Evolutionary conservation across 2,797 vertebrate genomes (phyloP).

Genomic region (Coreius guichenoti): DNA sequence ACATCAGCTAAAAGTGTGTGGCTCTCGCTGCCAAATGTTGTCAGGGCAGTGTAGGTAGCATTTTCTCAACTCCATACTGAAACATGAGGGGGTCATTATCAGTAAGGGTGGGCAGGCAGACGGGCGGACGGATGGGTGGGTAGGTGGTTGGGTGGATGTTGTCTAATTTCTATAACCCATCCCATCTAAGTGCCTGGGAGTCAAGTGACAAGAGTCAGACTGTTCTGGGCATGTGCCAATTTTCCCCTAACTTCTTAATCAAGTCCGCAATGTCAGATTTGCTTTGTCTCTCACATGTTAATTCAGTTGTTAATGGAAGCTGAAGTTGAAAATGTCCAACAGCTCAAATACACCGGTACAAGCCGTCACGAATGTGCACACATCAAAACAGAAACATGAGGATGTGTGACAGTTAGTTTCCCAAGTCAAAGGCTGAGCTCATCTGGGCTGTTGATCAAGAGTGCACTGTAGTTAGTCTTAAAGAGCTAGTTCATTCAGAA

Average conservation of each 20-base stretch:
- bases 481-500: not conserved
- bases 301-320: constrained; percentile 54
- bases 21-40: constrained; percentile 71
- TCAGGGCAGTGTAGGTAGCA: constrained; percentile 24
- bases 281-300: constrained; percentile 48
- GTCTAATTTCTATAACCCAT: constrained; percentile 3
- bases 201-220: constrained; percentile 25
- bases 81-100: not conserved
- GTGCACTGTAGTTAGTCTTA: not conserved
- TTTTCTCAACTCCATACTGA: constrained; percentile 15
- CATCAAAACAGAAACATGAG: constrained; percentile 33
- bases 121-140: not conserved
- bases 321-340: constrained; percentile 53
- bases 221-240: constrained; percentile 41
- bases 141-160: not conserved
- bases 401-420: constrained; percentile 30
- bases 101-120: not conserved
- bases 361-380: constrained; percentile 37
- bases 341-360: constrained; percentile 36
- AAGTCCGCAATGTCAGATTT: constrained; percentile 46
- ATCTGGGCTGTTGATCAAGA: constrained; percentile 1
- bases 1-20: constrained; percentile 65
- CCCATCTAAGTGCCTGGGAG: constrained; percentile 2
- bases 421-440: constrained; percentile 23
- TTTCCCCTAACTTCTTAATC: constrained; percentile 57